A percentile compares a stretch with the other conserved stretches of the same genome.
These are phyloP conservation scores for Tanaodytes sp. DNA, from an alignment of 2,888 invertebrate genomes.

Conservation along the genomic window DNA sequence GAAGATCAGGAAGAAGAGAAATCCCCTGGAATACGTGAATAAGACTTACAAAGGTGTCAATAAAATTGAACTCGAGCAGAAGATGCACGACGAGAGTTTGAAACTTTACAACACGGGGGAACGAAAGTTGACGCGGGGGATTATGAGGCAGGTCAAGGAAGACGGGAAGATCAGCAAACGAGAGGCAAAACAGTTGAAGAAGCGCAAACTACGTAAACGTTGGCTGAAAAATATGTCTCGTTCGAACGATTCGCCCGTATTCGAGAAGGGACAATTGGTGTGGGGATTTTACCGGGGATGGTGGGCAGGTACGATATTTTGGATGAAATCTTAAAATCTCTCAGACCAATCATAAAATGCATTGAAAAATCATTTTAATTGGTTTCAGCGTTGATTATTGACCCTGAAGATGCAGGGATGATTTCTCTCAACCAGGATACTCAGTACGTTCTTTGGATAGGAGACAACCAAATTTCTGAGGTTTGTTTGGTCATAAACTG, in stretches of 20 bases:
- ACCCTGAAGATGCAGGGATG: slow-evolving; percentile 39
- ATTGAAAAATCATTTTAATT: too few relatives aligned
- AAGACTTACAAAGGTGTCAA: slow-evolving; percentile 42
- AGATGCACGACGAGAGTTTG: slow-evolving; percentile 22
- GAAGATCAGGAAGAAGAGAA: slow-evolving; percentile 21
- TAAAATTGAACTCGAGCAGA: slow-evolving; percentile 37
- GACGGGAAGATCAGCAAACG: not conserved
- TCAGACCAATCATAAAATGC: too few relatives aligned
- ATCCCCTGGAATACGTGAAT: slow-evolving; percentile 27
- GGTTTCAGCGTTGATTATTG: slow-evolving; percentile 35
- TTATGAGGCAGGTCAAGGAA: slow-evolving; percentile 13
- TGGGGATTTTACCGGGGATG: slow-evolving; percentile 67
- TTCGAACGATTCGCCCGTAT: not conserved
- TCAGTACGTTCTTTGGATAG: slow-evolving; percentile 37
- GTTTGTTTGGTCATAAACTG: too few relatives aligned
- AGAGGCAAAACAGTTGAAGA: not conserved
- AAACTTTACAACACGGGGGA: not conserved
- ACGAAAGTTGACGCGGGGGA: slow-evolving; percentile 12
- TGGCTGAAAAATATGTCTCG: not conserved
- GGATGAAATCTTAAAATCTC: too few relatives aligned
- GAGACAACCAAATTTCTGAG: slow-evolving; percentile 39
- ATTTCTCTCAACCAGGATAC: not conserved
- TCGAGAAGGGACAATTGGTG: slow-evolving; percentile 62
- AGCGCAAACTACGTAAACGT: not conserved
- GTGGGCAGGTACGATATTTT: slow-evolving; percentile 65